Conservation (phyloP, 2,888 invertebrate genomes). For the Caenorhabditis sp. region DNA sequence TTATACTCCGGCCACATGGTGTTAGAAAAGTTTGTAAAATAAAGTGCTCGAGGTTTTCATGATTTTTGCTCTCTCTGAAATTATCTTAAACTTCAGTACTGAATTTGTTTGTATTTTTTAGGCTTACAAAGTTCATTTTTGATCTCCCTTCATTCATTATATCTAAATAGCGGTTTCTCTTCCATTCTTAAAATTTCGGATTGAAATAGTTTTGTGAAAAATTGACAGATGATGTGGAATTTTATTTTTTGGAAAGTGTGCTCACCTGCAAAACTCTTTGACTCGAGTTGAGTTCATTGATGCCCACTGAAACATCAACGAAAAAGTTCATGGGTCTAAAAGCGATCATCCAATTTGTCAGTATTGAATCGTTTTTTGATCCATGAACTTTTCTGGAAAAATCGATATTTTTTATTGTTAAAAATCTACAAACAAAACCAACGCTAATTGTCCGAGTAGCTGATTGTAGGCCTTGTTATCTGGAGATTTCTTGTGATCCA, state of each 20-base stretch:
- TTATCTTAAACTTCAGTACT: no score
- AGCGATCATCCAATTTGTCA: constrained; percentile 6
- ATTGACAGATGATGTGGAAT: no score
- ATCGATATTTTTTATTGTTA: no score
- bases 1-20: no score
- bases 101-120: no score
- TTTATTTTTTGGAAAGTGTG: not conserved
- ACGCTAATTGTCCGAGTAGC: not conserved
- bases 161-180: no score
- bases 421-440: not conserved
- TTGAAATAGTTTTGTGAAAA: no score
- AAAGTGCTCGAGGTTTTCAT: no score
- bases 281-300: constrained; percentile 8
- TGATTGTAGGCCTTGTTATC: constrained; percentile 1
- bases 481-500: constrained; percentile 2
- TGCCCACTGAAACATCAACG: constrained; percentile 2
- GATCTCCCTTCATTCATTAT: no score
- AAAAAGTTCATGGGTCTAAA: constrained; percentile 10
- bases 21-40: no score
- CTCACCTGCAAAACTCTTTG: not conserved
- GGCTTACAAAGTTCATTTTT: no score
- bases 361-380: not conserved
- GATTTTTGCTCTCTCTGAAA: not conserved
- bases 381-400: constrained; percentile 2
- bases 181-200: no score